Base-by-base conservation (phyloP, 2,888 invertebrate genomes). In the Sphecodes monilicornis region DNA sequence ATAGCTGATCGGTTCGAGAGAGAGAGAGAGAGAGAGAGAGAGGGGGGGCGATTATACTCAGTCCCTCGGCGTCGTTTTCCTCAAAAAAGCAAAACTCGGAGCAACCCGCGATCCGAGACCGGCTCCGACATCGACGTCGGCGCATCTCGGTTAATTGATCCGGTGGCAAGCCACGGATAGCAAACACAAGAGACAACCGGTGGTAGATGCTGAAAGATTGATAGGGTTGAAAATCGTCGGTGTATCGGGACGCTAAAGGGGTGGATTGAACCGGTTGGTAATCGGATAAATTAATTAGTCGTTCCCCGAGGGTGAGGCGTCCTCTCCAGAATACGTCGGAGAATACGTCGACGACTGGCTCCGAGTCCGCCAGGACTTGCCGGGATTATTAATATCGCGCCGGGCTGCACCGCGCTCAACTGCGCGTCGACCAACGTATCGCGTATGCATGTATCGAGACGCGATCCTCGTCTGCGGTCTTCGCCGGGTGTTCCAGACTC, bases 261-360 rank as follows among this genome's bases (percentile, higher is more conserved):
- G 39, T 68, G 68, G 68, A 68, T n/a, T 39, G 39, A 68, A 11
- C 68, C n/a, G 39, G 36, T n/a, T n/a, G 39, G 68, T 70, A 70
- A 70, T 70, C 43, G 43, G 75, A 36, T 75, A 76, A 70, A 71
- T 80, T 75, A 80, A 80, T 80, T 80, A 76, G 71, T 60, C 32
- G 80, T 76, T 80, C 60, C 66, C 70, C 29, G 36, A 26, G 66
- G 75, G 68, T 39, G 68, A 39, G 39, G 68, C 68, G 39, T n/a
- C 39, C 39, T 68, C 68, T 66, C 66, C 66, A 66, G 66, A 26
- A n/a, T n/a, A n/a, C 18, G n/a, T 18, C 74, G 41, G 22, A 26
- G 74, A 54, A 68, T 68, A 39, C 68, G 36, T 36, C 66, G 66
- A 3, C 22, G 6, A 18, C 36, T 22, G 32, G 29, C 66, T 66